A percentile compares a stretch with the other conserved stretches of the same genome.
phyloP scores from a whole-genome alignment of 1,140 invertebrate genomes.

The Tetramorium parvispinum region DNA sequence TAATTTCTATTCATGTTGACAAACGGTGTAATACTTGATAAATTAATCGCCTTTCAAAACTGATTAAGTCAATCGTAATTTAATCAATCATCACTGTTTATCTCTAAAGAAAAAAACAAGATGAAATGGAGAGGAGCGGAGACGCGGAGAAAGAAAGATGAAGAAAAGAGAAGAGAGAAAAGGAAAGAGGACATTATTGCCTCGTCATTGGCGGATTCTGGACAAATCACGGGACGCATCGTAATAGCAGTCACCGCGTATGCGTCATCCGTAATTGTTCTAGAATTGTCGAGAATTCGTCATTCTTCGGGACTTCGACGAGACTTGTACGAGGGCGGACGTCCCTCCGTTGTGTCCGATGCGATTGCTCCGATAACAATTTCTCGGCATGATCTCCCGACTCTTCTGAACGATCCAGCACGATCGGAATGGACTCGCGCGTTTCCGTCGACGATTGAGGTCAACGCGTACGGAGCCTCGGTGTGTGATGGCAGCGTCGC shows the following conservation, averaged over 20 bases:
- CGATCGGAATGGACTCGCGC: not conserved
- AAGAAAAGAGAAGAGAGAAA: no score
- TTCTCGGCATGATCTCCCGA: not conserved
- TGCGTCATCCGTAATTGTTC: not conserved
- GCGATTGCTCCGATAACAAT: not conserved
- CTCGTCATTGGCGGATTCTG: not conserved
- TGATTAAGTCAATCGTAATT: no score
- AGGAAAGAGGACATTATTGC: not conserved
- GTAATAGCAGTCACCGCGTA: not conserved
- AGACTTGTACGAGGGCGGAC: not conserved
- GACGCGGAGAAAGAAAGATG: no score
- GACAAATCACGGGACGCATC: not conserved
- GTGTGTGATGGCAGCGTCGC: not conserved
- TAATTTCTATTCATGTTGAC: no score
- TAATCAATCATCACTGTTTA: no score
- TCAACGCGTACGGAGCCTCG: not conserved
- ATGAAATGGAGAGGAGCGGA: no score
- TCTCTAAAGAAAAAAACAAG: no score
- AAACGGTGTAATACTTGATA: no score
- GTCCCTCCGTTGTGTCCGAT: not conserved
- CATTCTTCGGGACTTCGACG: not conserved
- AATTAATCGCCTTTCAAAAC: no score
- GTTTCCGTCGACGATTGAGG: not conserved
- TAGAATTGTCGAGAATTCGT: not conserved
- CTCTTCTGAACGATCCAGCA: not conserved